These are phyloP conservation scores for Turritopsis rubra DNA, from an alignment of 30 jellyfish, hydroid and myxozoan genomes.

Conservation along the genomic window DNA sequence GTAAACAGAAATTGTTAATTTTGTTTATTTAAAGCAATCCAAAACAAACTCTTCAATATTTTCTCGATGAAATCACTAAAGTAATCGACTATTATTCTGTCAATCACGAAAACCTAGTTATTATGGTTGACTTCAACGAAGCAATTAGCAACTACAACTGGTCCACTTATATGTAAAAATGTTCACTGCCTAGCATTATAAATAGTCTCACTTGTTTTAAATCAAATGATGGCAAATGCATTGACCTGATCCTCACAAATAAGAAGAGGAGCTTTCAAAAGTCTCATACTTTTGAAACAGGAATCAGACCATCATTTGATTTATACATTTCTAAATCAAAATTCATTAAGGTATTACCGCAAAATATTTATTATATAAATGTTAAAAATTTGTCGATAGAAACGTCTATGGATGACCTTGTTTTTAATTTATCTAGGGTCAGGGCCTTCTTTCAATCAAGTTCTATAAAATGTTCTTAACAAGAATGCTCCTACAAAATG, in stretches of 20 bases:
- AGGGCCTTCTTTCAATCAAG: background rate
- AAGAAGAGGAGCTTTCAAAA: slow-evolving; percentile 28
- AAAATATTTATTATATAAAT: background rate
- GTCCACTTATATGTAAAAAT: slow-evolving; percentile 20
- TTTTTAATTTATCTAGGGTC: background rate
- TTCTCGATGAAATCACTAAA: slow-evolving; percentile 40
- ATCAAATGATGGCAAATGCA: too few species aligned
- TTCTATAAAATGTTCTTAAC: background rate
- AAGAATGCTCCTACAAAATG: background rate
- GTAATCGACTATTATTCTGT: slow-evolving; percentile 30
- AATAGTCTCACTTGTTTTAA: slow-evolving; percentile 39
- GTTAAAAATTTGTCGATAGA: background rate
- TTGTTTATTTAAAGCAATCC: slow-evolving; percentile 36
- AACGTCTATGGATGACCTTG: background rate
- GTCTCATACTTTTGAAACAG: slow-evolving; percentile 30
- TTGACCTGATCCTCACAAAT: too few species aligned
- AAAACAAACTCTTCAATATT: slow-evolving; percentile 11
- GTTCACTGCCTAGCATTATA: slow-evolving; percentile 19
- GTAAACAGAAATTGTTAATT: slow-evolving; percentile 42
- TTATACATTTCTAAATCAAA: slow-evolving; percentile 17
- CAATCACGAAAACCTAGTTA: slow-evolving; percentile 25
- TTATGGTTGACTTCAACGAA: slow-evolving; percentile 29
- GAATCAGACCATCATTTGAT: slow-evolving; percentile 34
- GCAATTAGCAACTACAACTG: slow-evolving; percentile 9
- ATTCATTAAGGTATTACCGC: background rate